phyloP scores from a whole-genome alignment of 2,888 invertebrate genomes.

The Parthenolecanium corni region DNA sequence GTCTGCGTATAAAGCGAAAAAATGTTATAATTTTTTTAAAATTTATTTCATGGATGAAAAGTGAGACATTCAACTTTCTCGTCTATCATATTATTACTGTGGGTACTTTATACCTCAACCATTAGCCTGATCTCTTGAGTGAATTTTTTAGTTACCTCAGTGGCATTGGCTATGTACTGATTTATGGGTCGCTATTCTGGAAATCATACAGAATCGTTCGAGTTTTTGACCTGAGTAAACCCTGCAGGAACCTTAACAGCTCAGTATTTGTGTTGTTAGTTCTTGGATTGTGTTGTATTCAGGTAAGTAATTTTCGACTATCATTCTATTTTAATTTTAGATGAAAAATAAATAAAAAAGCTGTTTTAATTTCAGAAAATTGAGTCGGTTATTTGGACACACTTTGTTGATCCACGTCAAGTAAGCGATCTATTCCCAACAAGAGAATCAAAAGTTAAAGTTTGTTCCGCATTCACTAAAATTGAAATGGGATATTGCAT shows the following conservation, averaged over 20 bases:
- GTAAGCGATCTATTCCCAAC: slow-evolving; percentile 3
- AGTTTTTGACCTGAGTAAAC: slow-evolving; percentile 14
- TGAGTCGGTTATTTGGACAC: slow-evolving; percentile 18
- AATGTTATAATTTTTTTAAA: no score
- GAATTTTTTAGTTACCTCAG: slow-evolving; percentile 10
- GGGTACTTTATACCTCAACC: background rate
- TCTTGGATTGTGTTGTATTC: slow-evolving; percentile 23
- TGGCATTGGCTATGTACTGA: slow-evolving; percentile 21
- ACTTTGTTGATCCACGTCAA: slow-evolving; percentile 10
- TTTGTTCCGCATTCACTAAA: slow-evolving; percentile 17
- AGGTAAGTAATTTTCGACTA: background rate
- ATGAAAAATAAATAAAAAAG: background rate
- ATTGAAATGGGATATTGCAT: slow-evolving; percentile 18
- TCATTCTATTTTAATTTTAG: background rate
- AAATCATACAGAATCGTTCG: slow-evolving; percentile 22
- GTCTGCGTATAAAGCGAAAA: background rate
- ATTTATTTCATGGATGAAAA: no score
- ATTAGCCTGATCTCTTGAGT: background rate
- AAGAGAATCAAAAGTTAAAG: slow-evolving; percentile 18
- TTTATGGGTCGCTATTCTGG: slow-evolving; percentile 21
- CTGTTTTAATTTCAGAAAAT: slow-evolving; percentile 12
- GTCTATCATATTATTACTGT: no score
- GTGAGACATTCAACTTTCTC: no score
- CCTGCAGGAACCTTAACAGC: slow-evolving; percentile 13
- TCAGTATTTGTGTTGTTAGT: slow-evolving; percentile 20